Base-by-base conservation (phyloP, 1,140 invertebrate genomes). In the Anadara kagoshimensis region DNA sequence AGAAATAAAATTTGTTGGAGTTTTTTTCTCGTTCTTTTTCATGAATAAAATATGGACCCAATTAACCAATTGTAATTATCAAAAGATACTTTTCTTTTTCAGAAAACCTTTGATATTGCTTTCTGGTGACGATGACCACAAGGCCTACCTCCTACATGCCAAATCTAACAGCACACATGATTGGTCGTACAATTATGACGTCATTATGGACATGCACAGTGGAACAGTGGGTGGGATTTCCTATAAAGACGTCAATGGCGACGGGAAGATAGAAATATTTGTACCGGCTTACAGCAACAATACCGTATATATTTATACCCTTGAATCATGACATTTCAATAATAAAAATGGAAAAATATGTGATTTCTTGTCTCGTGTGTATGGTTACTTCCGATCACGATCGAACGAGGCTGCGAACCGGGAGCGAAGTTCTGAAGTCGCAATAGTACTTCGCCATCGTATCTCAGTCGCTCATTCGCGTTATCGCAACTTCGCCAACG, bases 111-210 rank as follows among this genome's bases (percentile, higher is more conserved):
- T 79, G 68, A 85, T 90, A 49, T 51, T 88, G 5, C 61, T 90
- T 14, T 88, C 86, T 41, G 89, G 89, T 1, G 89, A 90, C 74
- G 89, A 90, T 62, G 87, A 89, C 61, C 88, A 88, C 2, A 74
- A 78, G 18, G 83, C 86, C 51, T 87, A 89, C 66, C 74, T 90
- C 57, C 63, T 89, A 44, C 73, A 78, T 36, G 84, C 89, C 0
- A 53, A 56, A 36, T 79, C 80, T 18, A 79, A 85, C 43, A 81
- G 78, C 18, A 56, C 77, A 0, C 68, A 66, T 64, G 83, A 89
- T 67, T 90, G 86, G 86, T 77, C 69, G 3, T 90, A 90, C 58
- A 68, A 73, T 20, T 83, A 78, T 47, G 73, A 83, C 45, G 70
- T 79, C 0, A 80, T 82, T 24, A 58, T 78, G 3, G 68, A 80